A percentile compares a stretch with the other conserved stretches of the same genome.
Conservation (phyloP, 2,797 vertebrate genomes). For the Thaleichthys pacificus region DNA sequence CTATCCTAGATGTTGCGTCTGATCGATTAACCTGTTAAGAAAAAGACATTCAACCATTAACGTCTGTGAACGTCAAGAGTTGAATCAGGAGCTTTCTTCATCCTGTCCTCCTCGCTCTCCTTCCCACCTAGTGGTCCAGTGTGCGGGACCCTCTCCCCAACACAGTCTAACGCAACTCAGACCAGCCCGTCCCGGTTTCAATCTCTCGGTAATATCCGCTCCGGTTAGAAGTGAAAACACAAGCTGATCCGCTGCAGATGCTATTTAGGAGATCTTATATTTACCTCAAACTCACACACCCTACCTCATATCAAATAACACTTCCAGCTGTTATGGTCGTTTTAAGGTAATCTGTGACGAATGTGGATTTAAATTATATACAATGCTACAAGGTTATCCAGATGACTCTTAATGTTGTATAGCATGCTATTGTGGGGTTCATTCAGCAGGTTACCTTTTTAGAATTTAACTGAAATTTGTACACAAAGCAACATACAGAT, state of each 20-base stretch:
- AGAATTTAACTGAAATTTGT: no score
- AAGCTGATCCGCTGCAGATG: slow-evolving; percentile 58
- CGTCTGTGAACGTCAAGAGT: no score
- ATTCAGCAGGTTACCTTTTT: no score
- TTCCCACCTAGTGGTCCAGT: not conserved
- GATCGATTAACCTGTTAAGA: no score
- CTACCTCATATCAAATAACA: not conserved
- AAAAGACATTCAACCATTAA: no score
- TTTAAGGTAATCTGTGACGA: slow-evolving; percentile 13
- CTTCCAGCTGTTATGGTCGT: slow-evolving; percentile 45
- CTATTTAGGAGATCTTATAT: slow-evolving; percentile 51
- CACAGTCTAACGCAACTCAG: not conserved
- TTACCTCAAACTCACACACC: slow-evolving; percentile 31
- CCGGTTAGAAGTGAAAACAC: slow-evolving; percentile 57
- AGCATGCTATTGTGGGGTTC: no score
- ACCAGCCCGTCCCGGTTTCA: not conserved
- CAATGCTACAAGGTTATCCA: not conserved
- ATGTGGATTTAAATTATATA: slow-evolving; percentile 24
- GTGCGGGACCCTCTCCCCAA: not conserved
- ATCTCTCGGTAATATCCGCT: slow-evolving; percentile 52
- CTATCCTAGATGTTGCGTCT: no score
- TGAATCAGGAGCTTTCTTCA: no score
- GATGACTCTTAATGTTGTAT: not conserved
- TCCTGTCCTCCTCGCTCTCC: not conserved
- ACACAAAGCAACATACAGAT: no score